phyloP scores from a whole-genome alignment of 2,113 vertebrate species.

The Lichenostomus cassidix region DNA sequence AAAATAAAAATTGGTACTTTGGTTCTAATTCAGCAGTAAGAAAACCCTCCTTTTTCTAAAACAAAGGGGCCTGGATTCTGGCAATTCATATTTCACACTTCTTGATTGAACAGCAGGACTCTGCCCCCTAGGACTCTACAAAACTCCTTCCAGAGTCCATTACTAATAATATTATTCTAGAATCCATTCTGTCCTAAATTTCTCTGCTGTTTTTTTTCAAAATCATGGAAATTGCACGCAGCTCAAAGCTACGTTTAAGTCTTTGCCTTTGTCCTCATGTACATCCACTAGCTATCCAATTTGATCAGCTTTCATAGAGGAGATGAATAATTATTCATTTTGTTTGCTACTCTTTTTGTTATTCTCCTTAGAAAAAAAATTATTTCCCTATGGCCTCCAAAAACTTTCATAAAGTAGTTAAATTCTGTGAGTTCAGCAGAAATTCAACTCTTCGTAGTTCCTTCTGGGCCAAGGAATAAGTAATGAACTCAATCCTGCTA shows the following conservation, averaged over 20 bases:
- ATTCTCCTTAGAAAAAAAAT: neutral
- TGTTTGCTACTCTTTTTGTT: neutral
- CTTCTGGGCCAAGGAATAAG: neutral
- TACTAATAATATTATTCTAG: neutral
- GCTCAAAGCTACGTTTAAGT: neutral
- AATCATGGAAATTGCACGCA: neutral
- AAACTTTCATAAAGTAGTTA: neutral
- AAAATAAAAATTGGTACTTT: neutral
- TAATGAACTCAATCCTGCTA: neutral
- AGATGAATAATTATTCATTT: neutral
- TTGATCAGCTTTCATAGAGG: neutral
- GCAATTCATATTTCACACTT: neutral
- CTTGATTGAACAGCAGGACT: neutral
- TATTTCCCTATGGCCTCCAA: neutral
- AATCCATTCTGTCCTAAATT: neutral
- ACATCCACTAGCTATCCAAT: neutral
- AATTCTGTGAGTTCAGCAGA: neutral
- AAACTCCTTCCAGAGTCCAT: neutral
- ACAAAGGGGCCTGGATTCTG: neutral
- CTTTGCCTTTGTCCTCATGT: neutral
- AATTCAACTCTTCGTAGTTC: neutral
- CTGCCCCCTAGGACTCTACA: neutral
- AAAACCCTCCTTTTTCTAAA: neutral
- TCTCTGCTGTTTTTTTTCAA: neutral
- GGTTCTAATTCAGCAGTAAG: neutral